Conservation (phyloP, 2,888 invertebrate species). For the Ophion slaviceki region DNA sequence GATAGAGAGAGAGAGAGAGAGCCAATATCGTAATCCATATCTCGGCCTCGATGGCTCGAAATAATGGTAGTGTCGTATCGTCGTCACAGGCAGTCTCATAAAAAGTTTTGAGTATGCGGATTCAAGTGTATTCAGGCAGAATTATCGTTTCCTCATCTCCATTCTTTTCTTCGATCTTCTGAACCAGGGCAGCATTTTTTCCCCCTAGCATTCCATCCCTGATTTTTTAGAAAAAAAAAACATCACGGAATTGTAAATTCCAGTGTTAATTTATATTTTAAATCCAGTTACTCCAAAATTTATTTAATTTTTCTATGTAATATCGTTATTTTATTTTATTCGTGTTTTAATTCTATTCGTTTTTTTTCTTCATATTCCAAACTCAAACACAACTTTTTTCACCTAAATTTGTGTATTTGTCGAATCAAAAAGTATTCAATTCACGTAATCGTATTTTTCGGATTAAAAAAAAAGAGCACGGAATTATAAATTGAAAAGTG, state of each 20-base stretch:
- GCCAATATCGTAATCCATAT: constrained; percentile 26
- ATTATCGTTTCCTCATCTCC: too few relatives aligned
- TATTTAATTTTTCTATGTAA: too few relatives aligned
- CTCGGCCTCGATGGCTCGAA: constrained; percentile 42
- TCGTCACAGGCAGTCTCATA: constrained; percentile 19
- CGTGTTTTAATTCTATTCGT: too few relatives aligned
- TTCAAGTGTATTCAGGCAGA: too few relatives aligned
- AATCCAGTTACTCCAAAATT: too few relatives aligned
- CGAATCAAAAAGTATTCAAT: not conserved
- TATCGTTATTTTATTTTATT: too few relatives aligned
- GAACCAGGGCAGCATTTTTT: too few relatives aligned
- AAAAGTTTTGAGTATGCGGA: not conserved
- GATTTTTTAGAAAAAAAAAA: too few relatives aligned
- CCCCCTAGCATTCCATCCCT: too few relatives aligned
- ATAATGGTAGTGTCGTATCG: constrained; percentile 31
- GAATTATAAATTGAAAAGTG: not conserved
- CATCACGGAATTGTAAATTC: too few relatives aligned
- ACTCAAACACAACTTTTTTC: not conserved
- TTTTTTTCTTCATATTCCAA: not conserved
- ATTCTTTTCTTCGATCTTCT: too few relatives aligned
- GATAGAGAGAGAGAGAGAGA: not conserved
- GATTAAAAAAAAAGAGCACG: not conserved
- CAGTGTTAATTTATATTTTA: too few relatives aligned
- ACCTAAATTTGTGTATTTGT: not conserved
- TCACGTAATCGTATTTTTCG: not conserved